Percentiles rank a stretch among this genome's conserved stretches.
phyloP scores from a whole-genome alignment of 92 coral and sea anemone genomes.

The Hydrozoanthus gracilis region DNA sequence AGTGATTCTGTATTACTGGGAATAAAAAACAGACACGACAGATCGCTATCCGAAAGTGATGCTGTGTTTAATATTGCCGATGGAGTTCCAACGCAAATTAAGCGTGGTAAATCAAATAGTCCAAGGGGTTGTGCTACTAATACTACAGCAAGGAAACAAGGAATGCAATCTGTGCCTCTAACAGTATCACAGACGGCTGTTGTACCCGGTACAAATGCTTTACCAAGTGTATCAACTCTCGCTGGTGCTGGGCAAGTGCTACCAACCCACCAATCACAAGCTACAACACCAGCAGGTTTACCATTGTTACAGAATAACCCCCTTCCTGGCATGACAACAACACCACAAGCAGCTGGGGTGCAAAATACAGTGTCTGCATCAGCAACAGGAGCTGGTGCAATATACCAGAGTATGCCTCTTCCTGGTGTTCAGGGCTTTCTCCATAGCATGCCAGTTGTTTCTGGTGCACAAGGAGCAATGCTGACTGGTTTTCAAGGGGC shows the following conservation, averaged over 20 bases:
- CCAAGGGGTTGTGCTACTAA: constrained; percentile 6
- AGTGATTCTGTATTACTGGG: constrained; percentile 89
- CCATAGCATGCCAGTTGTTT: constrained; percentile 74
- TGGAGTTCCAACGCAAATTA: neutral
- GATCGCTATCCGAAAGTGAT: constrained; percentile 61
- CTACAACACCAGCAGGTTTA: constrained; percentile 22
- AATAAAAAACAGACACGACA: constrained; percentile 73
- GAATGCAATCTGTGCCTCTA: neutral
- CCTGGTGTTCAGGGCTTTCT: constrained; percentile 71
- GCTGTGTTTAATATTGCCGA: constrained; percentile 7
- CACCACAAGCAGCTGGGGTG: constrained; percentile 1
- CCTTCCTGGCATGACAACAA: constrained; percentile 25
- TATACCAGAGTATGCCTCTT: constrained; percentile 66
- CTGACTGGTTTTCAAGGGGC: constrained; percentile 78
- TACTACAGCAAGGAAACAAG: constrained; percentile 24
- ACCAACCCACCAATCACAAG: constrained; percentile 30
- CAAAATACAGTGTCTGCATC: constrained; percentile 31
- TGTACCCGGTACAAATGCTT: neutral
- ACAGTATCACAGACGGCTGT: constrained; percentile 10
- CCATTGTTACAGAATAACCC: constrained; percentile 31
- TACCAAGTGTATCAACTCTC: constrained; percentile 37
- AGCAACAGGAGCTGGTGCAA: constrained; percentile 42
- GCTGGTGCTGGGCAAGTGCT: neutral
- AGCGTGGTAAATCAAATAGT: constrained; percentile 12
- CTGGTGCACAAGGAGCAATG: constrained; percentile 74